These are phyloP conservation scores for Hystrix brachyura DNA, from an alignment of 2,113 vertebrate species.

Conservation along the genomic window DNA sequence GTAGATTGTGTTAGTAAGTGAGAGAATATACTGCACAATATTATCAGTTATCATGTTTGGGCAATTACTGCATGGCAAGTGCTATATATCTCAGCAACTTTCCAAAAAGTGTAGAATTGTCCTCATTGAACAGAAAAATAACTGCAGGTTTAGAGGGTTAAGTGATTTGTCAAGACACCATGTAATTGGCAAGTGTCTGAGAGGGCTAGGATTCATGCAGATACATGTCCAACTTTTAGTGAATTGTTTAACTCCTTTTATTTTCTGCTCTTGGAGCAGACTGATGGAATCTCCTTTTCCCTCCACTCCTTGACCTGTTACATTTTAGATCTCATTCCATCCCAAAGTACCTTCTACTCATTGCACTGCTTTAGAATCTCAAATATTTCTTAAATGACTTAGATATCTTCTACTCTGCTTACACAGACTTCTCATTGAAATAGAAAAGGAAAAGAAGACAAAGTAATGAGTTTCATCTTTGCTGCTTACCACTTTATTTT, in stretches of 20 bases:
- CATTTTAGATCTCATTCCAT: conserved; percentile 7
- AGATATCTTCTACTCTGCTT: background rate
- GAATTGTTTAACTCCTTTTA: background rate
- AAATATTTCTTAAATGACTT: background rate
- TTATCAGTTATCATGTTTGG: background rate
- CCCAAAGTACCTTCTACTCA: background rate
- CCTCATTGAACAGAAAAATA: background rate
- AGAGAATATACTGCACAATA: background rate
- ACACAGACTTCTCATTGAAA: background rate
- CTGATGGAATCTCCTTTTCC: background rate
- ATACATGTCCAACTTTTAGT: background rate
- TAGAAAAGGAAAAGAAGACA: background rate
- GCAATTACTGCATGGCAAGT: background rate
- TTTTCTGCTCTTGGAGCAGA: background rate
- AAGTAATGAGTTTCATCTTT: background rate
- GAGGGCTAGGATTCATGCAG: background rate
- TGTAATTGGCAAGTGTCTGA: background rate
- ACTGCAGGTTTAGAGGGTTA: background rate
- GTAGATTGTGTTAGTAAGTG: background rate
- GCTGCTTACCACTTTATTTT: background rate
- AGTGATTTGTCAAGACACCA: background rate
- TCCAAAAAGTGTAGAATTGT: background rate
- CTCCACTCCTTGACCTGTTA: background rate
- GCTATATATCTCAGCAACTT: background rate
- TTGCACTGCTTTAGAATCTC: background rate